Evolutionary conservation across 2,113 vertebrate genomes (phyloP).

Genomic region (Condylura cristata): DNA sequence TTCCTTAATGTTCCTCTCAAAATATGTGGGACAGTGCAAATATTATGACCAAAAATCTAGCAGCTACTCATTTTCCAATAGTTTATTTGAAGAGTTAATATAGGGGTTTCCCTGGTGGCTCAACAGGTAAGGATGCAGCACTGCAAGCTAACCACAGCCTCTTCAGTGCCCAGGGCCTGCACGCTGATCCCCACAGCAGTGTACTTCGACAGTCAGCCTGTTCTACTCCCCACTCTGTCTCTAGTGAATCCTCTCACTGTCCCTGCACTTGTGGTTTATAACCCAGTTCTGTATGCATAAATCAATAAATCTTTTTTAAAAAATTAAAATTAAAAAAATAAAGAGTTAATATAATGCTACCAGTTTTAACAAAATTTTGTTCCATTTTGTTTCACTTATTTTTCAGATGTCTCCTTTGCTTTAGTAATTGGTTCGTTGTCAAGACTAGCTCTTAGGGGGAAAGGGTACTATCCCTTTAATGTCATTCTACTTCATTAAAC

Average conservation of each 20-base stretch:
- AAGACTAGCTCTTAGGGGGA: not conserved
- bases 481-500: not conserved
- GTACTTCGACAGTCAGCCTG: too few relatives aligned
- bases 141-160: too few relatives aligned
- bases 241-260: too few relatives aligned
- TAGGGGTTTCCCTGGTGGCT: too few relatives aligned
- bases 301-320: too few relatives aligned
- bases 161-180: too few relatives aligned
- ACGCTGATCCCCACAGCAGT: too few relatives aligned
- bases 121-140: too few relatives aligned
- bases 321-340: too few relatives aligned
- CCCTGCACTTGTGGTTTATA: too few relatives aligned
- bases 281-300: too few relatives aligned
- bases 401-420: not conserved
- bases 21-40: slow-evolving; percentile 34
- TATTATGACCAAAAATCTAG: slow-evolving; percentile 24
- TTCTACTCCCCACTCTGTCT: too few relatives aligned
- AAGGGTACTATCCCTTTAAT: not conserved
- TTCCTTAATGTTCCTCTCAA: slow-evolving; percentile 21
- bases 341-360: slow-evolving; percentile 14
- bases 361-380: slow-evolving; percentile 9
- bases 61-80: slow-evolving; percentile 23
- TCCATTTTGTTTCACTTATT: slow-evolving; percentile 4
- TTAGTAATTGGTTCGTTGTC: not conserved
- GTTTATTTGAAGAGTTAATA: slow-evolving; percentile 39